Conservation (phyloP, 2,113 vertebrate genomes). For the Cichladusa arquata region DNA sequence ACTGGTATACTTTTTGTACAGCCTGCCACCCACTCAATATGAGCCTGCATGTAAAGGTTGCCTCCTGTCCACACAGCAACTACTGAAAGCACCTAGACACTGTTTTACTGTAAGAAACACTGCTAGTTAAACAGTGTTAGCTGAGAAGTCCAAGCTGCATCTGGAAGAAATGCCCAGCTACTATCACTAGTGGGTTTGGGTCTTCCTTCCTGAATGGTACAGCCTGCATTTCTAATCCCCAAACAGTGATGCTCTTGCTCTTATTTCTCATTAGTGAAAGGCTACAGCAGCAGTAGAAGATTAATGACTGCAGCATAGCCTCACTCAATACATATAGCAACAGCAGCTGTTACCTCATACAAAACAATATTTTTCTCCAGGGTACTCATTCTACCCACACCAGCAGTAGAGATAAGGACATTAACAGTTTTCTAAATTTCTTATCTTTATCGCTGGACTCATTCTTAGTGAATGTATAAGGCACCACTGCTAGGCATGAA, state of each 20-base stretch:
- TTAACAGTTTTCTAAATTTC: slow-evolving; percentile 14
- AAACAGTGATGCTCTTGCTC: background rate
- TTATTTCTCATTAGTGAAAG: slow-evolving; percentile 42
- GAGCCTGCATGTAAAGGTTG: background rate
- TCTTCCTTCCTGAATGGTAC: background rate
- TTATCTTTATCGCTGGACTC: slow-evolving; percentile 42
- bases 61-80: background rate
- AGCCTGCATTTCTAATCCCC: background rate
- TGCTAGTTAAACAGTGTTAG: background rate
- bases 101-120: background rate
- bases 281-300: slow-evolving; percentile 25
- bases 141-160: background rate
- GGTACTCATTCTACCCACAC: slow-evolving; percentile 25
- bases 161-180: background rate
- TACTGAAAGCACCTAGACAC: background rate
- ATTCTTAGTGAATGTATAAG: background rate
- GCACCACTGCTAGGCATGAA: background rate
- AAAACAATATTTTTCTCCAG: slow-evolving; percentile 37
- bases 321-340: slow-evolving; percentile 34
- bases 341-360: slow-evolving; percentile 36
- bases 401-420: slow-evolving; percentile 38
- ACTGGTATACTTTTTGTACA: background rate
- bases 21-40: accelerated
- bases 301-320: slow-evolving; percentile 42
- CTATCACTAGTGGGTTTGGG: background rate